These are phyloP conservation scores for Microplitis deprimator DNA, from an alignment of 2,888 invertebrate species.

Conservation along the genomic window DNA sequence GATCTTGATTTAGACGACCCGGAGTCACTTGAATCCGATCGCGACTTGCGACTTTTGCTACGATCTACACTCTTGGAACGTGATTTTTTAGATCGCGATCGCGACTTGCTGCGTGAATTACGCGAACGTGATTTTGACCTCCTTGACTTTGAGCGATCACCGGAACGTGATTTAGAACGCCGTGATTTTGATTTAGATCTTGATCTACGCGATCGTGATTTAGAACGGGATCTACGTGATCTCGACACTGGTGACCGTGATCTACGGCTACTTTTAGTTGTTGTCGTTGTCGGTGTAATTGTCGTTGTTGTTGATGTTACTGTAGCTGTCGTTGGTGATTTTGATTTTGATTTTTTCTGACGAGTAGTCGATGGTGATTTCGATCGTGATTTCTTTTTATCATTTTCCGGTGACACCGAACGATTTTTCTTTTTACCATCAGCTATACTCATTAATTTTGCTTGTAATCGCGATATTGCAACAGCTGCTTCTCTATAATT, in stretches of 20 bases:
- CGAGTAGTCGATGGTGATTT: constrained; percentile 60
- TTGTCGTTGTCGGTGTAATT: constrained; percentile 52
- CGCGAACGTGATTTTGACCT: constrained; percentile 62
- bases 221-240: constrained; percentile 56
- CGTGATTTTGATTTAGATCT: constrained; percentile 56
- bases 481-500: constrained; percentile 70
- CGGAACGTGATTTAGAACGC: constrained; percentile 60
- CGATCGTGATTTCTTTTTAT: constrained; percentile 65
- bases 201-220: constrained; percentile 61
- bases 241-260: constrained; percentile 59
- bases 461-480: constrained; percentile 76
- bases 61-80: constrained; percentile 67
- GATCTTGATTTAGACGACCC: constrained; percentile 65
- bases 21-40: constrained; percentile 65
- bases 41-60: constrained; percentile 69
- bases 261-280: constrained; percentile 50
- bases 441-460: constrained; percentile 77
- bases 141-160: constrained; percentile 61
- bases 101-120: constrained; percentile 59
- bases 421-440: constrained; percentile 72
- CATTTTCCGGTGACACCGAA: constrained; percentile 63
- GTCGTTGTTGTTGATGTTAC: constrained; percentile 64
- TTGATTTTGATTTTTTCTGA: constrained; percentile 40
- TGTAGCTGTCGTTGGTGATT: constrained; percentile 32
- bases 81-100: constrained; percentile 66